phyloP scores from a whole-genome alignment of 1,140 invertebrate genomes.

The Lithobius niger region DNA sequence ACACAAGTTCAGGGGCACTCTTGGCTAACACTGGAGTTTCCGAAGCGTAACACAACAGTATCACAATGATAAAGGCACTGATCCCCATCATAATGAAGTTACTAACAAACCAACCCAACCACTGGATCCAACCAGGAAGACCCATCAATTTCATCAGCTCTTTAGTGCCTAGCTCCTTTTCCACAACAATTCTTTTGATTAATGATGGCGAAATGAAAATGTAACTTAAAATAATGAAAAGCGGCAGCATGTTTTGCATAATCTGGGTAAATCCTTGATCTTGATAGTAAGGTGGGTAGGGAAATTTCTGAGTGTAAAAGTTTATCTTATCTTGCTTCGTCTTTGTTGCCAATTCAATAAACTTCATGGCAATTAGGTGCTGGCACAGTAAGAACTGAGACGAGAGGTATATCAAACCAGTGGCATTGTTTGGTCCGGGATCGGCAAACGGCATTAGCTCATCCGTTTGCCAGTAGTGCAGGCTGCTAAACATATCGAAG shows the following conservation, averaged over 20 bases:
- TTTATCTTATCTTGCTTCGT: no score
- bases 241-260: constrained; percentile 33
- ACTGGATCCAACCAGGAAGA: constrained; percentile 34
- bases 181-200: constrained; percentile 43
- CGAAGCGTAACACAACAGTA: neutral
- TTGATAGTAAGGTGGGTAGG: constrained; percentile 17
- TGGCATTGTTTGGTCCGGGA: no score
- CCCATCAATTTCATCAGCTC: constrained; percentile 35
- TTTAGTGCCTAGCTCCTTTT: constrained; percentile 41
- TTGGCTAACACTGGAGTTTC: neutral
- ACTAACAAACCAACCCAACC: constrained; percentile 40
- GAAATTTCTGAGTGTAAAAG: constrained; percentile 18
- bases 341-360: no score
- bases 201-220: constrained; percentile 37
- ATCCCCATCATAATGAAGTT: constrained; percentile 32
- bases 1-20: neutral
- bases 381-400: no score
- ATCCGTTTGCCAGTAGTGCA: no score
- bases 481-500: no score
- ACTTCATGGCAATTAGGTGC: no score
- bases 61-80: constrained; percentile 12
- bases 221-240: constrained; percentile 38
- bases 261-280: constrained; percentile 30
- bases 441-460: no score
- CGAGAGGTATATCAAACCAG: no score